phyloP scores from a whole-genome alignment of 2,113 vertebrate genomes.

The Brachionichthys hirsutus region DNA sequence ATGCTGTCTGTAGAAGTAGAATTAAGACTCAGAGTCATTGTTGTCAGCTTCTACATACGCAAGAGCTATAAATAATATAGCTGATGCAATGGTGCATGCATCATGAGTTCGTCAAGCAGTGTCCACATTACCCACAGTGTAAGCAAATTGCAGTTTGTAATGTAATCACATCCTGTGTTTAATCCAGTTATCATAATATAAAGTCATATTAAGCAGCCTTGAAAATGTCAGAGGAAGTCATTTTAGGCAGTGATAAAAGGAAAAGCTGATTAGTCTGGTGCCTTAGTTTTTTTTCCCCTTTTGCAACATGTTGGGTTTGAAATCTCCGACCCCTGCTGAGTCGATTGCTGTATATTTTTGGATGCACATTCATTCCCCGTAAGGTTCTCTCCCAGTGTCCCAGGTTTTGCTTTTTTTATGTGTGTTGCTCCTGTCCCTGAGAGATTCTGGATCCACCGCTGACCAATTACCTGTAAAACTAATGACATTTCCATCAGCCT shows the following conservation, averaged over 20 bases:
- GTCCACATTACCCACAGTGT: slow-evolving; percentile 33
- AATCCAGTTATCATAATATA: slow-evolving; percentile 31
- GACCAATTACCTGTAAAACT: neutral
- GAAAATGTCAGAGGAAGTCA: slow-evolving; percentile 4
- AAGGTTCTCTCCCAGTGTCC: too few relatives aligned
- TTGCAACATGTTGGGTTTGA: too few relatives aligned
- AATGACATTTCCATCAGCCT: neutral
- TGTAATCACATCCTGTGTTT: slow-evolving; percentile 33
- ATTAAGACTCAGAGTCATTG: slow-evolving; percentile 19
- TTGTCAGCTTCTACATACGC: slow-evolving; percentile 32
- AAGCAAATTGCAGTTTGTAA: slow-evolving; percentile 40
- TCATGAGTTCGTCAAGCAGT: slow-evolving; percentile 27
- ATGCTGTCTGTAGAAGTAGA: slow-evolving; percentile 22
- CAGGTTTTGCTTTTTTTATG: too few relatives aligned
- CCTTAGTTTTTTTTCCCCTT: too few relatives aligned
- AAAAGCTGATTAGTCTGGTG: neutral
- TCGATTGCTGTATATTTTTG: too few relatives aligned
- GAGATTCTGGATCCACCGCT: too few relatives aligned
- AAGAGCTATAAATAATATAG: slow-evolving; percentile 54
- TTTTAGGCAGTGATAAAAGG: neutral
- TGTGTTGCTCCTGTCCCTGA: too few relatives aligned
- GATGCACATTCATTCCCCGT: too few relatives aligned
- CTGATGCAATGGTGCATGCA: slow-evolving; percentile 52
- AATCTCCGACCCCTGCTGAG: too few relatives aligned
- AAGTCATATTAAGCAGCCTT: slow-evolving; percentile 30